phyloP scores from a whole-genome alignment of 2,888 invertebrate species.

The Agonopterix heracliana region DNA sequence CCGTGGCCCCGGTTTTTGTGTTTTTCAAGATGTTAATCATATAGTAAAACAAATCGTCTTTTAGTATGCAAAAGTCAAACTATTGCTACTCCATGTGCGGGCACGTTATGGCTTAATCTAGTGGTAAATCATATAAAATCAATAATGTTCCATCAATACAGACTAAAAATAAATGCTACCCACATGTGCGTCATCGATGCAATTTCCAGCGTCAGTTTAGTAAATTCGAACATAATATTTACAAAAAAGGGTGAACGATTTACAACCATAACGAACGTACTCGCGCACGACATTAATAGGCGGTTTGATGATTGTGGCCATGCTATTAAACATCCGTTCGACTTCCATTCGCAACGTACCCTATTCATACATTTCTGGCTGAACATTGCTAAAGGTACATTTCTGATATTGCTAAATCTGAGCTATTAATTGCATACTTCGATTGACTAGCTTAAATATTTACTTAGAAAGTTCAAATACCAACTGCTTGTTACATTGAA shows the following conservation, averaged over 20 bases:
- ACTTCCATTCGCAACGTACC: constrained; percentile 6
- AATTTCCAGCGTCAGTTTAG: too few relatives aligned
- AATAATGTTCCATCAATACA: too few relatives aligned
- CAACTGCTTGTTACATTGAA: background rate
- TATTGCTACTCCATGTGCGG: too few relatives aligned
- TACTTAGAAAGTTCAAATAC: constrained; percentile 5
- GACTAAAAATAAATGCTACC: too few relatives aligned
- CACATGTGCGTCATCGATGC: too few relatives aligned
- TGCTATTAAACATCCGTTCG: constrained; percentile 9
- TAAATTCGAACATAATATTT: constrained; percentile 1
- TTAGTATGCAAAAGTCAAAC: too few relatives aligned
- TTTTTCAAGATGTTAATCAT: too few relatives aligned
- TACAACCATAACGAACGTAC: constrained; percentile 22
- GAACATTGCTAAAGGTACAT: background rate
- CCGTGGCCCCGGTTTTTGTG: too few relatives aligned
- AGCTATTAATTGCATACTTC: constrained; percentile 4
- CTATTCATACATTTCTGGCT: constrained; percentile 5
- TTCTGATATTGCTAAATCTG: constrained; percentile 7
- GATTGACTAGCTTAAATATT: constrained; percentile 8
- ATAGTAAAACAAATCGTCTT: too few relatives aligned
- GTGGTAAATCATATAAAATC: too few relatives aligned
- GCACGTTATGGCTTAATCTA: too few relatives aligned
- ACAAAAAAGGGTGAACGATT: constrained; percentile 24
- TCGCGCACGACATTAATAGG: constrained; percentile 18
- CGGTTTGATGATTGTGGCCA: constrained; percentile 11